Conservation (phyloP, 2,113 vertebrate genomes). For the Oreotrochilus melanogaster region DNA sequence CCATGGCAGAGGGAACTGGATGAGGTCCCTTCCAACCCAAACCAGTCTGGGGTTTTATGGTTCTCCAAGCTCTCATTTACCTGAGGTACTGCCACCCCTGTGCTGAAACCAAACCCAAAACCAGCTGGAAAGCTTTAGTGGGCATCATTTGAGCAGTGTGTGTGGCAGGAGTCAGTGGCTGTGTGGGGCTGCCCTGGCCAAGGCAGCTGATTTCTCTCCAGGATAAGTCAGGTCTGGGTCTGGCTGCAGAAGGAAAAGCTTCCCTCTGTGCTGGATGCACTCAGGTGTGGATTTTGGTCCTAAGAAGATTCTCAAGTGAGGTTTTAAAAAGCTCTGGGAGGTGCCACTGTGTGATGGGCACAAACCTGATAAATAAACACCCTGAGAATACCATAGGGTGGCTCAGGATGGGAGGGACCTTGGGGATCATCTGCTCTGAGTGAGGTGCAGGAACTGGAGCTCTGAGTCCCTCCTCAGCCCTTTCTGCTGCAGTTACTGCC, state of each 20-base stretch:
- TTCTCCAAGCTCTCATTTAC: too few relatives aligned
- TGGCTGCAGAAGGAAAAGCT: not conserved
- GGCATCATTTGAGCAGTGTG: not conserved
- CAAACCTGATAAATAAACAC: not conserved
- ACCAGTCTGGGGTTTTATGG: too few relatives aligned
- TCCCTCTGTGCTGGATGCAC: not conserved
- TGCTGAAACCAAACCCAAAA: not conserved
- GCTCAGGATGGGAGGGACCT: too few relatives aligned
- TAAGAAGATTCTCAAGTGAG: not conserved
- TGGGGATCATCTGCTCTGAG: not conserved
- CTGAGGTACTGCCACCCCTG: not conserved
- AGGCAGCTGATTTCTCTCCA: not conserved
- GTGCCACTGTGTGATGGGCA: accelerated
- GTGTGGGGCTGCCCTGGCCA: not conserved
- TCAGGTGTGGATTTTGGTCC: not conserved
- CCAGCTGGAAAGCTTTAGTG: not conserved
- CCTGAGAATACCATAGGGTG: not conserved
- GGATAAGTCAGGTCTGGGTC: not conserved
- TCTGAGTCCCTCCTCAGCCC: not conserved
- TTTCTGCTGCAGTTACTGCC: accelerated
- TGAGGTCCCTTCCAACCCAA: too few relatives aligned
- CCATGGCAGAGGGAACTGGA: too few relatives aligned
- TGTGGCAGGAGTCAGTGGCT: not conserved
- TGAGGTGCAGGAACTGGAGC: accelerated
- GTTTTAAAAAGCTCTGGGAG: not conserved